Evolutionary conservation across 1,140 invertebrate species (phyloP).

Genomic region (Magallana ariakensis): DNA sequence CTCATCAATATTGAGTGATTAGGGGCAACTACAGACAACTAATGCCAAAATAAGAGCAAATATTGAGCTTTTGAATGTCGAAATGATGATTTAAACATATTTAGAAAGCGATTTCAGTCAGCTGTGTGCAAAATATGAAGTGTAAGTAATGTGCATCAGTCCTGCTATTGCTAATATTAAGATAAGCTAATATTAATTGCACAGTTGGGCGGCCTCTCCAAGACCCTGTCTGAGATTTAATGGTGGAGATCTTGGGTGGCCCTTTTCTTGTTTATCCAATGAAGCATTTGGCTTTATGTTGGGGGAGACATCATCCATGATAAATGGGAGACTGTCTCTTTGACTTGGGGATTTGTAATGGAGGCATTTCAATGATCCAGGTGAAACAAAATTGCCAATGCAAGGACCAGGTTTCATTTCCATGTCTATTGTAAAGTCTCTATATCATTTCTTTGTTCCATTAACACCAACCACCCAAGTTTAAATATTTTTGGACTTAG

Average conservation of each 20-base stretch:
- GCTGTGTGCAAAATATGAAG: slow-evolving; percentile 2
- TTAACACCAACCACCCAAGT: neutral
- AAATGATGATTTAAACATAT: slow-evolving; percentile 27
- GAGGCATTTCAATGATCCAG: slow-evolving; percentile 33
- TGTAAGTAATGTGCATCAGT: neutral
- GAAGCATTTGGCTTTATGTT: slow-evolving; percentile 30
- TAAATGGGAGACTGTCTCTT: slow-evolving; percentile 8
- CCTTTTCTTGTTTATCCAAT: slow-evolving; percentile 30
- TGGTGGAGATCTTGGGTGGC: slow-evolving; percentile 31
- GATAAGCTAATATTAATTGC: slow-evolving; percentile 33
- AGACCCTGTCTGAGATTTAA: slow-evolving; percentile 18
- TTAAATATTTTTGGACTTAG: neutral
- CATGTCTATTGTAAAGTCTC: neutral
- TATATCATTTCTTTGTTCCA: neutral
- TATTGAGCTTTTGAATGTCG: neutral
- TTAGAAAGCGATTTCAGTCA: slow-evolving; percentile 11
- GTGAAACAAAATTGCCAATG: slow-evolving; percentile 30
- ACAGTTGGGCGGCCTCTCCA: neutral
- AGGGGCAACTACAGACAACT: neutral
- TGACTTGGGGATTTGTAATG: slow-evolving; percentile 15
- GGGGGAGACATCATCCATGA: slow-evolving; percentile 21
- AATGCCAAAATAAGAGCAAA: neutral
- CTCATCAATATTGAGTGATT: neutral
- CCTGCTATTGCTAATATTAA: neutral
- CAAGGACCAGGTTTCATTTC: slow-evolving; percentile 30